These are phyloP conservation scores for Danio jaintianensis DNA, from an alignment of 2,797 vertebrate genomes.

Conservation along the genomic window DNA sequence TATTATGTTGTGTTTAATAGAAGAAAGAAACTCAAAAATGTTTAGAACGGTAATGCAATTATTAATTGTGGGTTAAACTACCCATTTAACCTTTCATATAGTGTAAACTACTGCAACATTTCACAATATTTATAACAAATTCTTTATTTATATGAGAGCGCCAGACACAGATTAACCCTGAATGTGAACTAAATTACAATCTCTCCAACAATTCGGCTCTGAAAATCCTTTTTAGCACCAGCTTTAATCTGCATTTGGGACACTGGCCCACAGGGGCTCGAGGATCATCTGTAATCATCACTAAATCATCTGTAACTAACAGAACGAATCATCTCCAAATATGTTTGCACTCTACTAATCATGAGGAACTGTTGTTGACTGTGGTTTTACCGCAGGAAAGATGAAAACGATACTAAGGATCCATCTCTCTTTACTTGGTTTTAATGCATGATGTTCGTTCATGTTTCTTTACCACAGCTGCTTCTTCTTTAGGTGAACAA, in stretches of 20 bases:
- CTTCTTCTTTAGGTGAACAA: too few relatives aligned
- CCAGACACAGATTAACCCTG: constrained; percentile 16
- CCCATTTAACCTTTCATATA: too few relatives aligned
- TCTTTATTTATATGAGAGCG: neutral
- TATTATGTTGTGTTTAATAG: too few relatives aligned
- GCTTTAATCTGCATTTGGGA: constrained; percentile 3
- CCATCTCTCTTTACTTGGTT: neutral
- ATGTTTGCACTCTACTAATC: constrained; percentile 6
- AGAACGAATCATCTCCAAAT: neutral
- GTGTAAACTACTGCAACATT: neutral
- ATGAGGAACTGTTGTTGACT: neutral
- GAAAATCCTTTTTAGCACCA: constrained; percentile 5
- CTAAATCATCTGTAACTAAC: constrained; percentile 23
- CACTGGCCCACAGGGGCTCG: neutral
- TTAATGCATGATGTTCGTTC: neutral
- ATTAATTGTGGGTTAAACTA: too few relatives aligned
- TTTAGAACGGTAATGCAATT: too few relatives aligned
- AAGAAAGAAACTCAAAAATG: too few relatives aligned
- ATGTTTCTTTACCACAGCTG: too few relatives aligned
- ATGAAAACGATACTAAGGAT: neutral
- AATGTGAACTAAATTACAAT: constrained; percentile 1
- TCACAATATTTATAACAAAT: neutral
- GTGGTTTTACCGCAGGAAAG: neutral
- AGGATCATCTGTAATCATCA: constrained; percentile 4
- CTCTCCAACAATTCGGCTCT: neutral